Evolutionary conservation across 2,888 invertebrate genomes (phyloP).

Genomic region (Troilus luridus): DNA sequence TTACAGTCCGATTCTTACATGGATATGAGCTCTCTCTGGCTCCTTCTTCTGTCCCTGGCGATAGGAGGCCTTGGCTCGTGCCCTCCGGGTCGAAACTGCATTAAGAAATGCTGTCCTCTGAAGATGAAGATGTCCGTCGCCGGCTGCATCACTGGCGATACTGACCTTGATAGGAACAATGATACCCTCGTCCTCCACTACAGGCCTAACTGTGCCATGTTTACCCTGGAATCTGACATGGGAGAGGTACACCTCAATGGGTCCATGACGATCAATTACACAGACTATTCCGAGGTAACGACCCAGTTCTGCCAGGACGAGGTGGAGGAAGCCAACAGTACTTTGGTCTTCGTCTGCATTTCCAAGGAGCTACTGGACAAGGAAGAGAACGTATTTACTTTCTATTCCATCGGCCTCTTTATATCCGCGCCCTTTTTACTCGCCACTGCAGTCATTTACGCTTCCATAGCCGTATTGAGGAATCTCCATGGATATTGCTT

Average conservation of each 20-base stretch:
- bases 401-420: slow-evolving; percentile 69
- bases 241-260: not conserved
- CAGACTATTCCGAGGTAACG: not conserved
- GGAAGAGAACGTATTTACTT: not conserved
- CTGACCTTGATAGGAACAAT: too few relatives aligned
- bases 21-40: not conserved
- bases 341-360: slow-evolving; percentile 2
- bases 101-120: slow-evolving; percentile 51
- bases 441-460: slow-evolving; percentile 72
- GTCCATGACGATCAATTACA: not conserved
- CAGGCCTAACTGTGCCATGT: not conserved
- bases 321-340: not conserved
- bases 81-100: not conserved
- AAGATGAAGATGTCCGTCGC: not conserved
- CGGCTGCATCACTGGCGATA: not conserved
- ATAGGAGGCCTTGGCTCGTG: not conserved
- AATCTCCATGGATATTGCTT: slow-evolving; percentile 69
- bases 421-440: slow-evolving; percentile 73
- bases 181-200: not conserved
- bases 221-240: not conserved
- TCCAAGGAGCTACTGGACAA: not conserved
- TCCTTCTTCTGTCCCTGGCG: not conserved
- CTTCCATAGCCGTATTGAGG: slow-evolving; percentile 72
- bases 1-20: not conserved
- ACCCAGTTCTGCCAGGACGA: slow-evolving; percentile 37